A percentile compares a stretch with the other conserved stretches of the same genome.
phyloP scores from a whole-genome alignment of 2,113 vertebrate genomes.

The Psittacula cyanocephala region DNA sequence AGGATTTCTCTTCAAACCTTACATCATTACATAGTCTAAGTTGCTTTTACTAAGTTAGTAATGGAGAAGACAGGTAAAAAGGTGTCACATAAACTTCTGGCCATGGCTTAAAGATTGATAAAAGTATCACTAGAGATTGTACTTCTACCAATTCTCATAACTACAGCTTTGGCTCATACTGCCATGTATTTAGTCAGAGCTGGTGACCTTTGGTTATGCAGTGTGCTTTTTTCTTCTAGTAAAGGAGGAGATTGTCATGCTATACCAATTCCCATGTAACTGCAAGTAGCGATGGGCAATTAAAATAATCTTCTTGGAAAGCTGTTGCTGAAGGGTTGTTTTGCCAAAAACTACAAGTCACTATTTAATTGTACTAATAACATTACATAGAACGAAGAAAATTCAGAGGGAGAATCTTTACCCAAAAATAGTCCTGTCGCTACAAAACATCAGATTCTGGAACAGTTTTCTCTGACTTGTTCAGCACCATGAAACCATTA shows the following conservation, averaged over 20 bases:
- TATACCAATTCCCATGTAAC: neutral
- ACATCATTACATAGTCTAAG: neutral
- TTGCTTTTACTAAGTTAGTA: neutral
- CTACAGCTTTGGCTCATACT: neutral
- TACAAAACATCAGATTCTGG: slow-evolving; percentile 3
- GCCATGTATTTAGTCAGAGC: neutral
- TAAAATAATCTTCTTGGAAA: slow-evolving; percentile 10
- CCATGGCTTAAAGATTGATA: neutral
- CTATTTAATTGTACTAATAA: slow-evolving; percentile 6
- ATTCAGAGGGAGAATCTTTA: neutral
- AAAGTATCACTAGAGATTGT: neutral
- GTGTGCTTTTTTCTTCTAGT: neutral
- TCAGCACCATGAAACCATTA: slow-evolving; percentile 52
- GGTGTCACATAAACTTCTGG: neutral
- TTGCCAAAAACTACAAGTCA: slow-evolving; percentile 17
- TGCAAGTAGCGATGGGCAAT: neutral
- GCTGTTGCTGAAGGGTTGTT: slow-evolving; percentile 1
- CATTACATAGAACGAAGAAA: neutral
- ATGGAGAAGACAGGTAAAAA: neutral
- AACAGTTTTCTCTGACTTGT: slow-evolving; percentile 36
- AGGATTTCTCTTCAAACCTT: slow-evolving; percentile 13
- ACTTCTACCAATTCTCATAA: neutral
- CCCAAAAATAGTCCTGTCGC: neutral
- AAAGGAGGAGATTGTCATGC: neutral
- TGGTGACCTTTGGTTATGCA: neutral